A percentile compares a stretch with the other conserved stretches of the same genome.
These are phyloP conservation scores for Trichogramma dendrolimi DNA, from an alignment of 2,888 invertebrate species.

Conservation along the genomic window DNA sequence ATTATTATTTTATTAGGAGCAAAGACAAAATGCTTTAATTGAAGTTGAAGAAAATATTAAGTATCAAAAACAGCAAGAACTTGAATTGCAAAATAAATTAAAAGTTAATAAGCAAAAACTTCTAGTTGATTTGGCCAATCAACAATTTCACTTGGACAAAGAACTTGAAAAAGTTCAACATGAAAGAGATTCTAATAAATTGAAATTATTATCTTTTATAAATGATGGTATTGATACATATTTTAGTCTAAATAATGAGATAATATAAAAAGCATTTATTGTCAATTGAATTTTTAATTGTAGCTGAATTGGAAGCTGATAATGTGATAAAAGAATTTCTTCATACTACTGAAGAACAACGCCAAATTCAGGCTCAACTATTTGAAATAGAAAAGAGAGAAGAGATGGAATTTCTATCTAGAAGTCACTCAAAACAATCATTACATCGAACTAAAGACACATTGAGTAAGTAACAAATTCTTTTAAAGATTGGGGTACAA, in stretches of 20 bases:
- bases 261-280: neutral
- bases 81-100: conserved; percentile 61
- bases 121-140: conserved; percentile 57
- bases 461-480: conserved; percentile 48
- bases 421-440: conserved; percentile 53
- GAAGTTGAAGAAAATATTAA: conserved; percentile 64
- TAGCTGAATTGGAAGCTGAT: conserved; percentile 65
- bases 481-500: conserved; percentile 2
- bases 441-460: conserved; percentile 65
- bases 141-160: conserved; percentile 64
- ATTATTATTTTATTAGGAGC: conserved; percentile 51
- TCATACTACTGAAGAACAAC: conserved; percentile 59
- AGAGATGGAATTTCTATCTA: conserved; percentile 63
- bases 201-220: conserved; percentile 43
- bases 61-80: conserved; percentile 62
- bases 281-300: conserved; percentile 28
- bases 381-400: conserved; percentile 65
- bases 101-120: conserved; percentile 64
- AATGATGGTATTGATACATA: conserved; percentile 38
- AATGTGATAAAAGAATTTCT: conserved; percentile 65
- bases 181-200: conserved; percentile 57
- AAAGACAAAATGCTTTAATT: conserved; percentile 55
- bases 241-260: neutral
- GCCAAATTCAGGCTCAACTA: conserved; percentile 58
- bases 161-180: conserved; percentile 68